Evolutionary conservation across 2,888 invertebrate genomes (phyloP).

Genomic region (Philhelius pedissequus): DNA sequence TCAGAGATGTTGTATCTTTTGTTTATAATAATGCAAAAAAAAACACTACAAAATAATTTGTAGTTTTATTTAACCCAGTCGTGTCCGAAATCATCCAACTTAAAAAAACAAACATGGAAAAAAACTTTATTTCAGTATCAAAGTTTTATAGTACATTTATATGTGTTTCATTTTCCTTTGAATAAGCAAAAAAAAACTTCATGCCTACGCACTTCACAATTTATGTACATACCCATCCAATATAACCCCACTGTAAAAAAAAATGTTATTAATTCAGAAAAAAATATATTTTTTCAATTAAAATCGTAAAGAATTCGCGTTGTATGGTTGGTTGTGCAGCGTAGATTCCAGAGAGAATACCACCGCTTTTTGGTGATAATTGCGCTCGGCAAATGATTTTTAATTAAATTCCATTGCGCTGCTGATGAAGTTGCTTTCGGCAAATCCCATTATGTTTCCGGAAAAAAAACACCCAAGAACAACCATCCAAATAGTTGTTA

Average conservation of each 20-base stretch:
- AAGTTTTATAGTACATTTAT: too few species aligned
- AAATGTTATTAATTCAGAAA: neutral
- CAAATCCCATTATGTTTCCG: neutral
- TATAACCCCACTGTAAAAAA: neutral
- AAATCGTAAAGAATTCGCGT: neutral
- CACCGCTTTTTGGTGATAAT: constrained; percentile 3
- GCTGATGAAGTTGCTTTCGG: neutral
- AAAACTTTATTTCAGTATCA: too few species aligned
- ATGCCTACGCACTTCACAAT: too few species aligned
- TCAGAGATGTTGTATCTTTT: too few species aligned
- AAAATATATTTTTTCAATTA: neutral
- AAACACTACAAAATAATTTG: too few species aligned
- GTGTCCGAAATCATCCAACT: too few species aligned
- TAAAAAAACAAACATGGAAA: too few species aligned
- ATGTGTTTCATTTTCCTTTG: neutral
- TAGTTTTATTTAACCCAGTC: too few species aligned
- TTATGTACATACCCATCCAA: too few species aligned
- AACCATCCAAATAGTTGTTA: neutral
- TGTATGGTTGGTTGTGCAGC: neutral
- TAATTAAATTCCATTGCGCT: neutral
- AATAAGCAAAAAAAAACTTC: neutral
- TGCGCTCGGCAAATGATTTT: neutral
- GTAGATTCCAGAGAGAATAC: neutral
- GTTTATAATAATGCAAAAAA: too few species aligned
- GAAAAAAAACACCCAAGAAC: neutral